Base-by-base conservation (phyloP, 2,797 vertebrate species). In the Diplodus sargus region DNA sequence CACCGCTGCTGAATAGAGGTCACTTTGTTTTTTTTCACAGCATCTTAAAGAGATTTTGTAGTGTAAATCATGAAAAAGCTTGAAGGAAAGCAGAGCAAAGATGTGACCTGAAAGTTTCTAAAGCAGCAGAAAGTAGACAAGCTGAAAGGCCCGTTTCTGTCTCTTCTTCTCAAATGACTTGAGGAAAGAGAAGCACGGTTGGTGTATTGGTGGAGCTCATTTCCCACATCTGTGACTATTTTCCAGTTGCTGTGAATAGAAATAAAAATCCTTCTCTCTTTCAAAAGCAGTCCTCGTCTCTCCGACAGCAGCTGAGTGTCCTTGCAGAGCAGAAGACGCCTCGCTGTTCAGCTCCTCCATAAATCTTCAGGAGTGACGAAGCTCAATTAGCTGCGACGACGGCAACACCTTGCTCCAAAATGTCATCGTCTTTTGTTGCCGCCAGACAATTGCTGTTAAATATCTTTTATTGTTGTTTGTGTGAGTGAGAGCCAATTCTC, bases 361-460 rank as follows among this genome's bases (percentile, higher is more conserved):
- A 89, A 90, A 91, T 91, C 79, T 87, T 76, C 74, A 81, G 84
- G 74, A 85, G 17, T 42, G 69, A 71, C 48, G 69, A 69, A 82
- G 84, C 80, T 80, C 88, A 92, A 90, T 92, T 93, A 94, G 84
- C 79, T 9, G 4, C 39, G 23, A 1, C 8, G 54, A 1, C 74
- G n/a, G 16, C 52, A 11, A 34, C 13, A 48, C 17, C 78, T 7
- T 56, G 10, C 70, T 81, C 77, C 3, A 2, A 90, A 90, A 90
- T 92, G 88, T 88, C 90, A 92, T 25, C 51, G 61, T 72, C 80
- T 76, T 88, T 78, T 80, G 76, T 83, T 74, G 74, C 81, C 42
- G 82, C 70, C 79, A 84, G 85, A 88, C 87, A 87, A 87, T 92
- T 86, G 87, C 69, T 81, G 78, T 88, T 88, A 85, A 90, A 91